These are phyloP conservation scores for Gymnobelideus leadbeateri DNA, from an alignment of 2,113 vertebrate genomes.

Conservation along the genomic window DNA sequence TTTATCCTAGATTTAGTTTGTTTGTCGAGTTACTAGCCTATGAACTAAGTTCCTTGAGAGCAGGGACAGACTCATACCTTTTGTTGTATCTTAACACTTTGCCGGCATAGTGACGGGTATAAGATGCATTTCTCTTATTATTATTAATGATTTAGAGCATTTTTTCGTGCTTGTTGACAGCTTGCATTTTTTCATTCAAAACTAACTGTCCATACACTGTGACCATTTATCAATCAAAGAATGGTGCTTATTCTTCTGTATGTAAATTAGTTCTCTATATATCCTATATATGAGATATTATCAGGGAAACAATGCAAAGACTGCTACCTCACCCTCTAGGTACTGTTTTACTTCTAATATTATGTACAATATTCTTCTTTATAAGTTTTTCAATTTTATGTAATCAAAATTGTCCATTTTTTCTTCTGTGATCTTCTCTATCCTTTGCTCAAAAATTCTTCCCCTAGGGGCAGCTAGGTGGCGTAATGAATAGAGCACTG, in stretches of 20 bases:
- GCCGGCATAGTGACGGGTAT: neutral
- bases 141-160: neutral
- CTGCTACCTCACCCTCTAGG: accelerated
- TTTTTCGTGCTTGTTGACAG: neutral
- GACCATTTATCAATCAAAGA: too few relatives aligned
- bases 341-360: neutral
- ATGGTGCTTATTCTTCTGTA: too few relatives aligned
- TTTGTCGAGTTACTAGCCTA: neutral
- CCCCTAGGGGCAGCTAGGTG: too few relatives aligned
- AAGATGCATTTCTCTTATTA: neutral
- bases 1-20: neutral
- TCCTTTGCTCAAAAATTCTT: neutral
- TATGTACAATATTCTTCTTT: neutral
- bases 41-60: neutral
- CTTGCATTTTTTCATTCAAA: too few relatives aligned
- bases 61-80: neutral
- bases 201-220: too few relatives aligned
- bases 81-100: neutral
- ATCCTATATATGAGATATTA: too few relatives aligned
- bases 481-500: too few relatives aligned
- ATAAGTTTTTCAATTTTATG: neutral
- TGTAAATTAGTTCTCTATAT: too few relatives aligned
- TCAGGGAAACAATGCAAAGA: neutral
- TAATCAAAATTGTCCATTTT: neutral
- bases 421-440: neutral